phyloP scores from a whole-genome alignment of 1,140 invertebrate genomes.

The Babylonia areolata region DNA sequence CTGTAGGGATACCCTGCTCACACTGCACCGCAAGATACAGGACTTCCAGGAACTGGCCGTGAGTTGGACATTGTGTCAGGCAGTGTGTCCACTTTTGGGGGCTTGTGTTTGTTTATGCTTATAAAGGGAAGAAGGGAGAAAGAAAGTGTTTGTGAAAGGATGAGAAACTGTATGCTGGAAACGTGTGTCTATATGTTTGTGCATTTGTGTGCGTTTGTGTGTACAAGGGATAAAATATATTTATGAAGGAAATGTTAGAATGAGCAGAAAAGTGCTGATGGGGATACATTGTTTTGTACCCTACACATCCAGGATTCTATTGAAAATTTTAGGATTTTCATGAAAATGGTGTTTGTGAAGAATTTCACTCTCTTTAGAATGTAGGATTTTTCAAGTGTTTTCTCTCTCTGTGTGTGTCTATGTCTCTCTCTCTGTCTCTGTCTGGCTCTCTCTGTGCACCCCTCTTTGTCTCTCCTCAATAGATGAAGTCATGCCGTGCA shows the following conservation, averaged over 20 bases:
- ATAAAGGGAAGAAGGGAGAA: neutral
- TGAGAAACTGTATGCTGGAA: too few relatives aligned
- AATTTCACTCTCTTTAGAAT: too few relatives aligned
- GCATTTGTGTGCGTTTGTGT: neutral
- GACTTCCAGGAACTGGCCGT: slow-evolving; percentile 61
- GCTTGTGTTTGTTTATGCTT: neutral
- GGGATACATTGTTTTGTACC: too few relatives aligned
- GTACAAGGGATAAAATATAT: too few relatives aligned
- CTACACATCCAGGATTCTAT: too few relatives aligned
- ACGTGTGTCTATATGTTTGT: neutral
- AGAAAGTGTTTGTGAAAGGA: too few relatives aligned
- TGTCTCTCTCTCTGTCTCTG: neutral
- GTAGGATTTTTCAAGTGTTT: neutral
- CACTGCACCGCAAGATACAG: slow-evolving; percentile 62
- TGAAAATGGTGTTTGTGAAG: too few relatives aligned
- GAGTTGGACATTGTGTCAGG: slow-evolving; percentile 22
- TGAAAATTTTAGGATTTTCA: too few relatives aligned
- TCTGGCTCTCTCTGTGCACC: neutral
- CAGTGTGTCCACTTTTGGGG: neutral
- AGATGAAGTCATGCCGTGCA: too few relatives aligned
- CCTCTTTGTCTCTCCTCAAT: too few relatives aligned
- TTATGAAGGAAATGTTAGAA: too few relatives aligned
- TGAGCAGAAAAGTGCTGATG: too few relatives aligned
- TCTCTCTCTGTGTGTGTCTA: neutral
- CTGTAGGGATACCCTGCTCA: slow-evolving; percentile 52